These are phyloP conservation scores for Scaptomyza montana DNA, from an alignment of 1,140 invertebrate species.

Conservation along the genomic window DNA sequence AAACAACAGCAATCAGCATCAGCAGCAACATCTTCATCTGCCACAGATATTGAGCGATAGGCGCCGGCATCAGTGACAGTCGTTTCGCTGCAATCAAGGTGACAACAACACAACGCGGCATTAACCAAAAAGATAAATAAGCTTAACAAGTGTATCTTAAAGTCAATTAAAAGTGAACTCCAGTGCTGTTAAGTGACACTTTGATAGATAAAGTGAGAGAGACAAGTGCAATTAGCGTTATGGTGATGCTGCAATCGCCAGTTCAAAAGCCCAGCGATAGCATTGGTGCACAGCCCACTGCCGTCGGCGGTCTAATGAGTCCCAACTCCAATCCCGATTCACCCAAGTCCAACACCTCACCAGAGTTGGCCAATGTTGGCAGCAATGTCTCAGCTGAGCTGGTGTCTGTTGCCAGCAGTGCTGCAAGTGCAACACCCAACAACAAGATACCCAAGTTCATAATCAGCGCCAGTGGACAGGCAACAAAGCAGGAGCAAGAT, in stretches of 20 bases:
- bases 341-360: conserved; percentile 78
- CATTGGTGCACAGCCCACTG: conserved; percentile 45
- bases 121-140: background rate
- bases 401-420: conserved; percentile 10
- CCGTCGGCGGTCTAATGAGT: conserved; percentile 74
- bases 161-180: conserved; percentile 7
- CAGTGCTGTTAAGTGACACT: conserved; percentile 7
- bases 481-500: conserved; percentile 63
- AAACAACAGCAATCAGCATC: conserved; percentile 4
- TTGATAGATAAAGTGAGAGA: background rate
- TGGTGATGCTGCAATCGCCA: conserved; percentile 84
- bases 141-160: conserved; percentile 15
- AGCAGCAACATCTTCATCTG: conserved; percentile 23
- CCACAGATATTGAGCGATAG: conserved; percentile 55
- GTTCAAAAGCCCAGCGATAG: conserved; percentile 70
- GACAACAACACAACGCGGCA: conserved; percentile 69
- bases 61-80: conserved; percentile 72
- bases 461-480: conserved; percentile 51
- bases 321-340: conserved; percentile 80
- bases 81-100: conserved; percentile 81
- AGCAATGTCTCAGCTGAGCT: conserved; percentile 18
- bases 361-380: conserved; percentile 50
- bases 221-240: conserved; percentile 41
- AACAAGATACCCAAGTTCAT: conserved; percentile 79
- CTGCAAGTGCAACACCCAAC: conserved; percentile 10